Evolutionary conservation across 1,140 invertebrate species (phyloP).

Genomic region (Sycophaga agraensis): DNA sequence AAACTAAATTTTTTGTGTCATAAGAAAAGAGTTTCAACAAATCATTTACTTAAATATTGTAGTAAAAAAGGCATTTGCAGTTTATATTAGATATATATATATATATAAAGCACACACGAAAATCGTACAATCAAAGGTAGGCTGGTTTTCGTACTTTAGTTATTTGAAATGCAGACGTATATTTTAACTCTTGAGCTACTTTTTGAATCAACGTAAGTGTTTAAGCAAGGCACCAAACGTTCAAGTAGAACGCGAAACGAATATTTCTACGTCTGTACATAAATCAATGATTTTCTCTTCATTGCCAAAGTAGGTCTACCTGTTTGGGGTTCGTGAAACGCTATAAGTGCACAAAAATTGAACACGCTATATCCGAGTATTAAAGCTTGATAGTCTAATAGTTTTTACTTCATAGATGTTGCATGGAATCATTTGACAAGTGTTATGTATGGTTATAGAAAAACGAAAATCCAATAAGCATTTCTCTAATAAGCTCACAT

Average conservation of each 20-base stretch:
- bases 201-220: constrained; percentile 1
- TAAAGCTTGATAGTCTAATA: too few species aligned
- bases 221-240: constrained; percentile 17
- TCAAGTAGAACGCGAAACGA: constrained; percentile 1
- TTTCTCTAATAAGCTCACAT: not conserved
- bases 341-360: not conserved
- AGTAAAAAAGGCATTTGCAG: constrained; percentile 1
- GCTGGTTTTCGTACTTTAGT: not conserved
- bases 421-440: too few species aligned
- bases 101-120: not conserved
- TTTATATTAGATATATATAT: too few species aligned
- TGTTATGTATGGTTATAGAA: too few species aligned
- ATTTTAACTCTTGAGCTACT: not conserved
- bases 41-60: not conserved
- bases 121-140: not conserved
- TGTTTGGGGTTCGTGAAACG: too few species aligned
- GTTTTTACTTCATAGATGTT: too few species aligned
- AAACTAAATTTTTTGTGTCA: not conserved
- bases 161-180: not conserved
- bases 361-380: too few species aligned
- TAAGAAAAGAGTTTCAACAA: not conserved
- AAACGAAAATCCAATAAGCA: too few species aligned
- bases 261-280: constrained; percentile 8
- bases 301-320: too few species aligned
- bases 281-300: not conserved